Evolutionary conservation across 2,113 vertebrate genomes (phyloP).

Genomic region (Sitta europaea): DNA sequence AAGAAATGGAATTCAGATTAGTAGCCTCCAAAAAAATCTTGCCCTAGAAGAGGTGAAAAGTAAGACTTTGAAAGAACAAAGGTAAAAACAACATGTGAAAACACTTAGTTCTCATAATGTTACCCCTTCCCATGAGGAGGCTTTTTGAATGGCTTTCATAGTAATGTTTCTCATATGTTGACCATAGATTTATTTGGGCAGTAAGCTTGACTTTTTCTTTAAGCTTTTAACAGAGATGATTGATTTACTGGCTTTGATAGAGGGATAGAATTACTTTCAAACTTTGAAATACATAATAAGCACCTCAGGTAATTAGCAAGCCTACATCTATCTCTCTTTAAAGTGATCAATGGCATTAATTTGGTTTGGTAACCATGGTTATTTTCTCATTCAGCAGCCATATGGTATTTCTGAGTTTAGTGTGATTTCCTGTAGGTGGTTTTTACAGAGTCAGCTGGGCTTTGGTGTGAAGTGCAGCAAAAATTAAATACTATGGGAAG

Average conservation of each 20-base stretch:
- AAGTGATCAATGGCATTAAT: conserved; percentile 29
- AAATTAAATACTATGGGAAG: conserved; percentile 13
- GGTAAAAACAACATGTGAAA: conserved; percentile 62
- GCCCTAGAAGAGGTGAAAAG: not conserved
- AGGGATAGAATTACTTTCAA: conserved; percentile 28
- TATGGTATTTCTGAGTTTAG: conserved; percentile 46
- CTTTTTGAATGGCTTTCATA: conserved; percentile 40
- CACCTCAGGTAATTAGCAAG: conserved; percentile 25
- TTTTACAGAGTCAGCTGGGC: conserved; percentile 33
- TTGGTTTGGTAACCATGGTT: conserved; percentile 2
- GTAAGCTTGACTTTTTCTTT: conserved; percentile 10
- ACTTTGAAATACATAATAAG: conserved; percentile 47
- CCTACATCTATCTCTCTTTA: conserved; percentile 19
- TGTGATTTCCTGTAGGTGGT: conserved; percentile 29
- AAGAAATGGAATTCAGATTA: conserved; percentile 50
- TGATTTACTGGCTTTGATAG: conserved; percentile 44
- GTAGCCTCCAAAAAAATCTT: conserved; percentile 5
- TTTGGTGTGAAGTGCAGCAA: conserved; percentile 25
- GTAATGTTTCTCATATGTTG: conserved; percentile 64
- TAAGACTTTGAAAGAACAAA: conserved; percentile 61
- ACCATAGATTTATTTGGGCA: conserved; percentile 26
- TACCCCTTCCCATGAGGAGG: conserved; percentile 51
- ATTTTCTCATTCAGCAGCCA: not conserved
- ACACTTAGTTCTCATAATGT: conserved; percentile 63
- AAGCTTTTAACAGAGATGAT: conserved; percentile 39